phyloP scores from a whole-genome alignment of 2,888 invertebrate species.

The Erebia ligea region DNA sequence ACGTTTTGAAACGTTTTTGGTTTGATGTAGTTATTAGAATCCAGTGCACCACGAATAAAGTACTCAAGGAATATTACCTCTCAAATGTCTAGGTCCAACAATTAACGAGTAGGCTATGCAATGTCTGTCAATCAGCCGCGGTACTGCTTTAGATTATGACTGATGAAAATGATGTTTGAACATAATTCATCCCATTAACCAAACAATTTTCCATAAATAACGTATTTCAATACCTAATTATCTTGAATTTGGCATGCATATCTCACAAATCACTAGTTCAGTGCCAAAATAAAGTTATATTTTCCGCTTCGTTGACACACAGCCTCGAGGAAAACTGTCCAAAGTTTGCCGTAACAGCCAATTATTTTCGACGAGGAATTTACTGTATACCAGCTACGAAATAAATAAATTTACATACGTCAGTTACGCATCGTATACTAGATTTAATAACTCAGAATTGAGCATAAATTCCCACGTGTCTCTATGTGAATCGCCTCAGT shows the following conservation, averaged over 20 bases:
- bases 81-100: too few relatives aligned
- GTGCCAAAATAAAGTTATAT: slow-evolving; percentile 75
- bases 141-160: too few relatives aligned
- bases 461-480: slow-evolving; percentile 16
- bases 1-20: too few relatives aligned
- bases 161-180: background rate
- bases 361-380: slow-evolving; percentile 59
- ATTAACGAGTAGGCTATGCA: too few relatives aligned
- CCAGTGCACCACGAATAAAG: too few relatives aligned
- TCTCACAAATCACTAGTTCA: slow-evolving; percentile 52
- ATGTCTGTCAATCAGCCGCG: too few relatives aligned
- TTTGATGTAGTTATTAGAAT: too few relatives aligned
- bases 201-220: background rate
- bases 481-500: slow-evolving; percentile 21
- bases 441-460: slow-evolving; percentile 53
- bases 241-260: slow-evolving; percentile 57
- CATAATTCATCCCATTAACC: background rate
- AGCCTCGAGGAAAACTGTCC: slow-evolving; percentile 38
- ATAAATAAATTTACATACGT: slow-evolving; percentile 57
- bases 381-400: slow-evolving; percentile 45
- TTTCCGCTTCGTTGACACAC: slow-evolving; percentile 67
- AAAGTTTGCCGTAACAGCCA: slow-evolving; percentile 60
- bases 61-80: too few relatives aligned
- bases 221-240: slow-evolving; percentile 9
- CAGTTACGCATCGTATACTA: slow-evolving; percentile 64